Percentiles rank a stretch among this genome's conserved stretches.
These are phyloP conservation scores for Mus pahari DNA, from an alignment of 2,113 vertebrate genomes.

Conservation along the genomic window DNA sequence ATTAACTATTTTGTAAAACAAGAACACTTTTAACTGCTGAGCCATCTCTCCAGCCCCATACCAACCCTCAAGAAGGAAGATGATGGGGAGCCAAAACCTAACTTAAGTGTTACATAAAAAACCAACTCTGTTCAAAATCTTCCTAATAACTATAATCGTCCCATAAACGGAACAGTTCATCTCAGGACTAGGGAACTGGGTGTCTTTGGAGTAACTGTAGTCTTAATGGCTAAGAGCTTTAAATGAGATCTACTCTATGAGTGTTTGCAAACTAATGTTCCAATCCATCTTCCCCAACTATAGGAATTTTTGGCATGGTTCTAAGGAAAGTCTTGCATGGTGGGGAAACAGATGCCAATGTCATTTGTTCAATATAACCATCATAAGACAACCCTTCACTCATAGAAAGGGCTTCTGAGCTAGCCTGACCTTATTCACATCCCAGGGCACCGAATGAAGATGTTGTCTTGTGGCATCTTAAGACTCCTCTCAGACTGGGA, in stretches of 20 bases:
- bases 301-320: not conserved
- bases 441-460: not conserved
- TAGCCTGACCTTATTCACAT: not conserved
- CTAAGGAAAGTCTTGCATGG: not conserved
- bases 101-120: not conserved
- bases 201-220: too few relatives aligned
- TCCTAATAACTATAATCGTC: not conserved
- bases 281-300: not conserved
- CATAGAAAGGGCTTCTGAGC: not conserved
- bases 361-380: not conserved
- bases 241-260: not conserved
- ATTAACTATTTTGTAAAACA: not conserved
- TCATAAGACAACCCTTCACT: not conserved
- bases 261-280: not conserved
- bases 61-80: not conserved
- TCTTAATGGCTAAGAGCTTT: not conserved
- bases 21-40: not conserved
- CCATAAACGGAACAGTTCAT: not conserved
- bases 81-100: not conserved
- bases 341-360: not conserved
- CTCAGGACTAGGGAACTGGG: not conserved
- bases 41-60: not conserved
- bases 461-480: not conserved
- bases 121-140: not conserved
- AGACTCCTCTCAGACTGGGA: not conserved